Conservation (phyloP, 2,797 vertebrate species). For the Alauda arvensis region DNA sequence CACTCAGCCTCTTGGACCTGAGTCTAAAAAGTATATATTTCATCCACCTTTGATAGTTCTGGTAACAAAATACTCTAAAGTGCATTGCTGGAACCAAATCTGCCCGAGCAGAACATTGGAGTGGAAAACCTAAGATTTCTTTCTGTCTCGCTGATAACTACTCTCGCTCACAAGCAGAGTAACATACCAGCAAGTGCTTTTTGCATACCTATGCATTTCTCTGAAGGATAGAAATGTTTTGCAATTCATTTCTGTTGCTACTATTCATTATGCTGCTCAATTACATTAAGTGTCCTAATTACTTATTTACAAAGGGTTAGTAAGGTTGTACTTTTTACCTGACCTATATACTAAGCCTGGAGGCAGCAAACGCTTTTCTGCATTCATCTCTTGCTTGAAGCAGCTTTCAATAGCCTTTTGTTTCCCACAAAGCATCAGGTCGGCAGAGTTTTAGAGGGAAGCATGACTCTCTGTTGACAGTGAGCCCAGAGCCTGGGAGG, state of each 20-base stretch:
- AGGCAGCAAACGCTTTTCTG: not conserved
- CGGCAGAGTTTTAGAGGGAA: not conserved
- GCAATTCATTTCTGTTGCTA: conserved; percentile 15
- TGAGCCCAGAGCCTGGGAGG: not conserved
- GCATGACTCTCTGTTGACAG: not conserved
- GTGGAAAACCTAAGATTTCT: conserved; percentile 25
- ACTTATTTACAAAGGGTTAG: conserved; percentile 59
- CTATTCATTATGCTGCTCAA: conserved; percentile 61
- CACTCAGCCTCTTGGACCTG: not conserved
- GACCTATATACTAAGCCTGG: not conserved
- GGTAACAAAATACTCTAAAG: conserved; percentile 44
- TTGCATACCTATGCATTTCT: conserved; percentile 16
- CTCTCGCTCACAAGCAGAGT: not conserved
- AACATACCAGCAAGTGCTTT: conserved; percentile 5
- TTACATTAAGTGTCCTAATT: conserved; percentile 53
- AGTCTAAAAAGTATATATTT: conserved; percentile 26
- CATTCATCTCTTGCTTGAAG: not conserved
- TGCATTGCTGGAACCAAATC: conserved; percentile 41
- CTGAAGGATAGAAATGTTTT: not conserved
- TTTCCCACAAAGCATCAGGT: not conserved
- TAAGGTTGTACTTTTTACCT: conserved; percentile 18
- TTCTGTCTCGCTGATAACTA: not conserved
- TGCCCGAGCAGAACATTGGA: not conserved
- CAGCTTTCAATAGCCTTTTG: not conserved
- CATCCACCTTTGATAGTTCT: conserved; percentile 22